These are phyloP conservation scores for Apantesis nais DNA, from an alignment of 2,888 invertebrate species.

Conservation along the genomic window DNA sequence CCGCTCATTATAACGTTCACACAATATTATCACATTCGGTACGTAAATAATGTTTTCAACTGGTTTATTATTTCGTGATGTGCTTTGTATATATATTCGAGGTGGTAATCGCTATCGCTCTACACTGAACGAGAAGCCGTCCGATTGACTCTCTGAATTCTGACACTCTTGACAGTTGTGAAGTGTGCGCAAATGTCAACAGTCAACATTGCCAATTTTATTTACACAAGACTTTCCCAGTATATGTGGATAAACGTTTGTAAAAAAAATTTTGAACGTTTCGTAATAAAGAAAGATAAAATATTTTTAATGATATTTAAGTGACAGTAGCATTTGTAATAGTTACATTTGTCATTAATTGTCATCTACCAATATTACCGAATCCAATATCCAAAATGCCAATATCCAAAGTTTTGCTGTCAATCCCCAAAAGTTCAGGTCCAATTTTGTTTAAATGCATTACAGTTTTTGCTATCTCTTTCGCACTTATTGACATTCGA, in stretches of 20 bases:
- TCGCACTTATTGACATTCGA: not conserved
- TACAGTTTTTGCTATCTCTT: conserved; percentile 15
- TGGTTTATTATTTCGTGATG: conserved; percentile 34
- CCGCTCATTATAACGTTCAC: conserved; percentile 29
- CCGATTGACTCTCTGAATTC: conserved; percentile 31
- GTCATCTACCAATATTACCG: not conserved
- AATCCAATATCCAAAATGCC: not conserved
- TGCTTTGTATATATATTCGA: conserved; percentile 20
- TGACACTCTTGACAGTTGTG: conserved; percentile 35
- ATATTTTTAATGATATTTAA: not conserved
- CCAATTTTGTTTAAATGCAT: conserved; percentile 13
- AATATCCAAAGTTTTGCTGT: not conserved
- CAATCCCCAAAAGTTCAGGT: not conserved
- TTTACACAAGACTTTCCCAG: not conserved
- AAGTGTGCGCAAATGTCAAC: not conserved
- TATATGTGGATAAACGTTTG: not conserved
- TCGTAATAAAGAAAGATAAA: not conserved
- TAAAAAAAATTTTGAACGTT: not conserved
- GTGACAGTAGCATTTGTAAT: not conserved
- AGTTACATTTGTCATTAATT: not conserved
- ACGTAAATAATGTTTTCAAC: conserved; percentile 17
- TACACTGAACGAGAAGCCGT: conserved; percentile 27
- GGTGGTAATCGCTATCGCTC: conserved; percentile 21
- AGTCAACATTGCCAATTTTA: not conserved
- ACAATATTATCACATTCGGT: conserved; percentile 14